These are phyloP conservation scores for Anthoscopus minutus DNA, from an alignment of 2,113 vertebrate species.

Conservation along the genomic window DNA sequence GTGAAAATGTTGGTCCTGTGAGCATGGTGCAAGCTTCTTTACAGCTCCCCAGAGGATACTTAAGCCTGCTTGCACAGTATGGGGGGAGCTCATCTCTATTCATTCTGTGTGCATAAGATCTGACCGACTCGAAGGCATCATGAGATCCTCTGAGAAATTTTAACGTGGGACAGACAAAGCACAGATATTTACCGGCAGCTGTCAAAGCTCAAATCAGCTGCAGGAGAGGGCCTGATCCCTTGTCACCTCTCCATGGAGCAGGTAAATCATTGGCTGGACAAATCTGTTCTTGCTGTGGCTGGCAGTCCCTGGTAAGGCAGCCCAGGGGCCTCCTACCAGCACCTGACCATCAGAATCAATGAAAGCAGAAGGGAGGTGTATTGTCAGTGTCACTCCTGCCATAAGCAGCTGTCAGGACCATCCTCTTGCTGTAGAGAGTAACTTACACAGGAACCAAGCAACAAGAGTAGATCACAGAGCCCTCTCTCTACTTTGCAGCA, in stretches of 20 bases:
- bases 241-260: not conserved
- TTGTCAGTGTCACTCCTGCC: not conserved
- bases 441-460: not conserved
- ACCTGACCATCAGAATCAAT: not conserved
- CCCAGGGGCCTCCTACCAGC: not conserved
- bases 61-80: not conserved
- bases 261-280: not conserved
- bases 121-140: not conserved
- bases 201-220: not conserved
- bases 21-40: not conserved
- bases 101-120: not conserved
- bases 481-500: not conserved
- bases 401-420: fast-evolving
- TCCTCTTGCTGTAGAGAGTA: fast-evolving
- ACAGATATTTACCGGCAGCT: not conserved
- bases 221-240: not conserved
- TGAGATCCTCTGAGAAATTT: not conserved
- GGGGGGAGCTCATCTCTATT: not conserved
- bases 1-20: not conserved
- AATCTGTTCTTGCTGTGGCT: not conserved
- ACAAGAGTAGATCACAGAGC: not conserved
- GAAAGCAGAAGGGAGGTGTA: not conserved
- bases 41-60: not conserved
- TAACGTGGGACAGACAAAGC: too few relatives aligned
- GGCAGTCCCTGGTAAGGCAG: not conserved